These are phyloP conservation scores for Hirtodrosophila trivittata DNA, from an alignment of 2,888 invertebrate genomes.

Conservation along the genomic window DNA sequence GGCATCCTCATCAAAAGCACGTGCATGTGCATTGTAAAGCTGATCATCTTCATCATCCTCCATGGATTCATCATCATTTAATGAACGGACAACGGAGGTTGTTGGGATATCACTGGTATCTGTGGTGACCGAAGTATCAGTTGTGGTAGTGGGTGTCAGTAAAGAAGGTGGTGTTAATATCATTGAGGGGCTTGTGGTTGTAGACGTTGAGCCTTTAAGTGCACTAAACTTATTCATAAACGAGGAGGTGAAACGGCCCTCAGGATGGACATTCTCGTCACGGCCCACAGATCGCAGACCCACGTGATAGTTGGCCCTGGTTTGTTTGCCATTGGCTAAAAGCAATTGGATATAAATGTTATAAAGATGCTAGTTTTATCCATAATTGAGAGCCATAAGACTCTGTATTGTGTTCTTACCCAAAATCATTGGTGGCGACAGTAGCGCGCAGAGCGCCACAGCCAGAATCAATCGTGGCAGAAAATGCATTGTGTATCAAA, in stretches of 20 bases:
- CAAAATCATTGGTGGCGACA: slow-evolving; percentile 31
- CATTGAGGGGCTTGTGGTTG: no score
- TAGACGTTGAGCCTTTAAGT: slow-evolving; percentile 38
- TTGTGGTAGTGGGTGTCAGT: background rate
- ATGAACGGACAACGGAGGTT: background rate
- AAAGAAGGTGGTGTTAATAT: background rate
- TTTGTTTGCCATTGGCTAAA: slow-evolving; percentile 26
- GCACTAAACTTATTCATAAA: slow-evolving; percentile 59
- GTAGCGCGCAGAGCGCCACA: slow-evolving; percentile 58
- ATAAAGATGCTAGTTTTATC: no score
- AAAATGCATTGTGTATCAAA: slow-evolving; percentile 40
- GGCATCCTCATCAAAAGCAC: slow-evolving; percentile 27
- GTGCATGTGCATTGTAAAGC: slow-evolving; percentile 1
- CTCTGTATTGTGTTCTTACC: slow-evolving; percentile 47
- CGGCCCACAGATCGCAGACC: slow-evolving; percentile 40
- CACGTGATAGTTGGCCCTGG: no score
- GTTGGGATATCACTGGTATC: no score
- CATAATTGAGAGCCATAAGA: background rate
- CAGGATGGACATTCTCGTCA: slow-evolving; percentile 40
- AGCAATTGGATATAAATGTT: background rate
- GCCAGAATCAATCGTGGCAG: slow-evolving; percentile 56
- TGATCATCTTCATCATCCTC: slow-evolving; percentile 17
- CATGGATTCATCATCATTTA: slow-evolving; percentile 14
- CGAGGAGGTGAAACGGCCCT: slow-evolving; percentile 62
- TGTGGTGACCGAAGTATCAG: background rate